phyloP scores from a whole-genome alignment of 2,888 invertebrate species.

The Seladonia tumulorum region DNA sequence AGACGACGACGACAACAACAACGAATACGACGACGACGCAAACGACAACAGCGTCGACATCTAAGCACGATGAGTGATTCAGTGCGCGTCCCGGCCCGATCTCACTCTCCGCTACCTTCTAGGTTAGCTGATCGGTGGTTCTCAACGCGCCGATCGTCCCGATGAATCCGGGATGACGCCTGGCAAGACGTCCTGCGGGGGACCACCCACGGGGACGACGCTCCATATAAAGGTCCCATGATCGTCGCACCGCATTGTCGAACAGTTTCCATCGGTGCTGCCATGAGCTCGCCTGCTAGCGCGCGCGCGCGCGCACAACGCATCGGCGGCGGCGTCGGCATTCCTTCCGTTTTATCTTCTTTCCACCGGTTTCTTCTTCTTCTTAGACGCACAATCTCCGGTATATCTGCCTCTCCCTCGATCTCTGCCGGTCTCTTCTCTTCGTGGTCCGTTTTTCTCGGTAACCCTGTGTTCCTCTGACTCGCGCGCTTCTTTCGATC shows the following conservation, averaged over 20 bases:
- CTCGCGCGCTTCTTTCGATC: slow-evolving; percentile 51
- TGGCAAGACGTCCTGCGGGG: slow-evolving; percentile 76
- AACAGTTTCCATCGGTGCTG: slow-evolving; percentile 71
- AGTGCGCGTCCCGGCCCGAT: slow-evolving; percentile 79
- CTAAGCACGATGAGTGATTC: slow-evolving; percentile 81
- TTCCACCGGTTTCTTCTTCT: slow-evolving; percentile 66
- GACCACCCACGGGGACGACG: slow-evolving; percentile 83
- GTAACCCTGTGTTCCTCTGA: slow-evolving; percentile 51
- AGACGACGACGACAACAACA: background rate
- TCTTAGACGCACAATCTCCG: slow-evolving; percentile 51
- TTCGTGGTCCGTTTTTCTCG: slow-evolving; percentile 39
- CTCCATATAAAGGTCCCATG: slow-evolving; percentile 82
- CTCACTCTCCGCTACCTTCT: slow-evolving; percentile 76
- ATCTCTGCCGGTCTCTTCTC: slow-evolving; percentile 10
- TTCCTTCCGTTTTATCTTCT: slow-evolving; percentile 75
- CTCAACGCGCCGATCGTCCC: slow-evolving; percentile 68
- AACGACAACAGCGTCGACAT: slow-evolving; percentile 51
- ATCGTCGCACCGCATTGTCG: slow-evolving; percentile 76
- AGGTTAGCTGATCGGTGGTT: slow-evolving; percentile 71
- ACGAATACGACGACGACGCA: slow-evolving; percentile 25
- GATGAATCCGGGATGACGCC: slow-evolving; percentile 75
- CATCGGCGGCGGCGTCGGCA: slow-evolving; percentile 64
- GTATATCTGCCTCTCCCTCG: slow-evolving; percentile 28
- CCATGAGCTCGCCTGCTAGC: background rate
- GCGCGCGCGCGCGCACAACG: background rate